Evolutionary conservation across 2,113 vertebrate genomes (phyloP).

Genomic region (Pristiophorus japonicus): DNA sequence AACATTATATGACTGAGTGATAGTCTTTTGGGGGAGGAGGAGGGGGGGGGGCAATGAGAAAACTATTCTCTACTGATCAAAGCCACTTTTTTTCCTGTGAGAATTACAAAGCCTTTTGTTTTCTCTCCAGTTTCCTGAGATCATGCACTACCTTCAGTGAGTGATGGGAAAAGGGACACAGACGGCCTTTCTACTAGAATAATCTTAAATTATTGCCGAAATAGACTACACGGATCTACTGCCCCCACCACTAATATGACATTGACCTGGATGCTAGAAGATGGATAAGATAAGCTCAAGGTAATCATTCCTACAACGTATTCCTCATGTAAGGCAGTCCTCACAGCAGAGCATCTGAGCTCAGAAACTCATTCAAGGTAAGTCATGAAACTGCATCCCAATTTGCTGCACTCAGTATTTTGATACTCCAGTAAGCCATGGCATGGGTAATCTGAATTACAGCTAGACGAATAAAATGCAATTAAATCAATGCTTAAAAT

Average conservation of each 20-base stretch:
- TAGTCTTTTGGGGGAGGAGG: not conserved
- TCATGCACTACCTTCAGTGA: not conserved
- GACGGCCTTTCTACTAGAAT: not conserved
- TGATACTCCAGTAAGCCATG: not conserved
- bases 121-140: not conserved
- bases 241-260: not conserved
- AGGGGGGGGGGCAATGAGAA: not conserved
- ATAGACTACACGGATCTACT: not conserved
- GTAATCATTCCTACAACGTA: too few species aligned
- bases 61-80: not conserved
- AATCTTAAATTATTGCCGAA: not conserved
- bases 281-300: not conserved
- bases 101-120: not conserved
- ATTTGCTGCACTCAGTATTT: not conserved
- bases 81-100: not conserved
- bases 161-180: not conserved
- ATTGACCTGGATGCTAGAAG: not conserved
- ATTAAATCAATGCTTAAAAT: not conserved
- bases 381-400: not conserved
- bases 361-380: not conserved
- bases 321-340: too few species aligned
- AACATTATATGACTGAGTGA: too few species aligned
- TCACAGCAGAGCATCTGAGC: not conserved
- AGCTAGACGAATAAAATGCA: not conserved
- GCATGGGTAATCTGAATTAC: not conserved